Conservation (phyloP, 2,888 invertebrate genomes). For the Priocnemis perturbator region DNA sequence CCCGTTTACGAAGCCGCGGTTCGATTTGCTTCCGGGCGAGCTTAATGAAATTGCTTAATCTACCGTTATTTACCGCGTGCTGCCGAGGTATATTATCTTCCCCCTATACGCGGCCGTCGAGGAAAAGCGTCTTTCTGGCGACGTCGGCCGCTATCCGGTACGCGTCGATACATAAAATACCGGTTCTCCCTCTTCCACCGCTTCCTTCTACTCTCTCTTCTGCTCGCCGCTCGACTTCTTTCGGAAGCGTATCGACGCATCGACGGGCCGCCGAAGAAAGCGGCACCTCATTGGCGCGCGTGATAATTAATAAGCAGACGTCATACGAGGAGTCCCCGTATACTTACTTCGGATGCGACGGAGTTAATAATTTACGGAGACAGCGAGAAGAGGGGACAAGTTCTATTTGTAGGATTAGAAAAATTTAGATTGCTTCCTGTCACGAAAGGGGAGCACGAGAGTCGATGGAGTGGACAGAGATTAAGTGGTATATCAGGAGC, state of each 20-base stretch:
- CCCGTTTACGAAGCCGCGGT: conserved; percentile 10
- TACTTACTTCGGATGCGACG: background rate
- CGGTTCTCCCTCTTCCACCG: background rate
- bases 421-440: conserved; percentile 14
- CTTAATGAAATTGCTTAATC: conserved; percentile 61
- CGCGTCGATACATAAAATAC: too few species aligned
- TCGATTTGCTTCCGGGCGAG: conserved; percentile 32
- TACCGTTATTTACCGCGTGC: conserved; percentile 53
- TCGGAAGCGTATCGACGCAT: background rate
- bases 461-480: conserved; percentile 15
- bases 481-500: conserved; percentile 16
- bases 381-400: conserved; percentile 5
- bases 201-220: background rate
- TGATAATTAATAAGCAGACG: conserved; percentile 4
- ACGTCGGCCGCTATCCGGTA: too few species aligned
- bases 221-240: too few species aligned
- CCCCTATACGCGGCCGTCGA: conserved; percentile 1
- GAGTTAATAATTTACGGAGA: conserved; percentile 2
- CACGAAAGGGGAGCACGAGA: conserved; percentile 10
- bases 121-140: conserved; percentile 5
- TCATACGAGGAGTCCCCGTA: background rate
- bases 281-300: background rate
- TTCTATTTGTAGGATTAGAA: conserved; percentile 3
- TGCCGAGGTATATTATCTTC: conserved; percentile 44
- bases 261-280: background rate